Percentiles rank a stretch among this genome's conserved stretches.
These are phyloP conservation scores for Polypedilum vanderplanki DNA, from an alignment of 1,140 invertebrate species.

Conservation along the genomic window DNA sequence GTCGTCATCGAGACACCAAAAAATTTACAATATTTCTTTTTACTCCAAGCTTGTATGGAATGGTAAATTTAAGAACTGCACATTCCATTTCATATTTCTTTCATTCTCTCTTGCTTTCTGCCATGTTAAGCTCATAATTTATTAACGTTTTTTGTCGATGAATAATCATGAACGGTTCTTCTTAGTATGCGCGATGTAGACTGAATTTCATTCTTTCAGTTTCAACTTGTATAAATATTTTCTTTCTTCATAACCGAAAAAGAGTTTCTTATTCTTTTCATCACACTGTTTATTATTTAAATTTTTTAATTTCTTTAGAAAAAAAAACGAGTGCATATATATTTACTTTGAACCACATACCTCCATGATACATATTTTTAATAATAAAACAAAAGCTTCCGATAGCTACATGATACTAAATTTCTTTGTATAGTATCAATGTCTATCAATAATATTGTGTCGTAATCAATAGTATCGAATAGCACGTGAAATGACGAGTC, in stretches of 20 bases:
- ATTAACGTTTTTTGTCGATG: constrained; percentile 17
- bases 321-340: neutral
- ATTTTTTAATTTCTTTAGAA: neutral
- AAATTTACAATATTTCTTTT: no score
- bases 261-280: no score
- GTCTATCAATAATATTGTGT: neutral
- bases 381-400: neutral
- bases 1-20: no score
- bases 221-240: constrained; percentile 5
- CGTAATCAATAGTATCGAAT: neutral
- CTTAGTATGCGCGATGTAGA: neutral
- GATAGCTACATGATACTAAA: no score
- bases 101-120: neutral
- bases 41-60: no score
- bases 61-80: neutral
- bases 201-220: neutral
- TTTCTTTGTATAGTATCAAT: neutral
- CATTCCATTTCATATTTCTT: constrained; percentile 12
- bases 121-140: constrained; percentile 7
- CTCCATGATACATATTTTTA: neutral
- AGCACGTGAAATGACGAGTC: neutral
- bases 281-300: neutral
- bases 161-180: constrained; percentile 4
- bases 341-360: neutral
- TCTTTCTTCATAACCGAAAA: neutral